Evolutionary conservation across 2,113 vertebrate species (phyloP), one percentile per base, ranked within the genome.

Genomic region (Donacobius atricapilla): DNA sequence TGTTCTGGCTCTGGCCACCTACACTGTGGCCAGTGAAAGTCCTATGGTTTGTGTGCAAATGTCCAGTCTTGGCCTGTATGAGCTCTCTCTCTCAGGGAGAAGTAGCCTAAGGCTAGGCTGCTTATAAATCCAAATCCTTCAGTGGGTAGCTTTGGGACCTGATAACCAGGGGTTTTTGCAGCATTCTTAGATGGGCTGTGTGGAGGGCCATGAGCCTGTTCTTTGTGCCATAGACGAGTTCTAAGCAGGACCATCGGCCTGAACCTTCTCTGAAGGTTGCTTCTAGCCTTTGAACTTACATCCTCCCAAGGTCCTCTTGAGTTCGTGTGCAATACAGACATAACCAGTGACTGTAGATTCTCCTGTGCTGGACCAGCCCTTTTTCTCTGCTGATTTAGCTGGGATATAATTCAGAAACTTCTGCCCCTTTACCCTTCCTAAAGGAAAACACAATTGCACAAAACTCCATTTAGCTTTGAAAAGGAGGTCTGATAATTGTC

Each of bases 401-500:
- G 83, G 47, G 28, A 33, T 63, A 13, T 68, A 84, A 75, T 51
- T 89, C 47, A 30, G 83, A 87, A 92, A 87, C 42, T 40, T 72
- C 53, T 87, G 33, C 44, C 50, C 37, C n/a, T 90, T 83, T 60
- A 58, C 68, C 18, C 24, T 83, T 83, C 39, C 60, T 64, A 84
- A 81, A 92, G 71, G 44, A 77, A 90, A 92, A 66, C 50, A 69
- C 39, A 80, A 61, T 70, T 58, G 50, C 44, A 58, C 54, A 86
- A 76, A 86, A 54, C 54, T 78, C 78, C 56, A 42, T 88, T 83
- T 88, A 56, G 60, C 64, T 89, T 60, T 87, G 71, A 71, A 90
- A 92, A 90, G 48, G 40, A 51, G 31, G 37, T 89, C 61, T 93
- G 82, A 60, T 94, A 83, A 93, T 94, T 95, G 44, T 90, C 64